Base-by-base conservation (phyloP, 2,888 invertebrate genomes). In the Acanthosepion pharaonis region DNA sequence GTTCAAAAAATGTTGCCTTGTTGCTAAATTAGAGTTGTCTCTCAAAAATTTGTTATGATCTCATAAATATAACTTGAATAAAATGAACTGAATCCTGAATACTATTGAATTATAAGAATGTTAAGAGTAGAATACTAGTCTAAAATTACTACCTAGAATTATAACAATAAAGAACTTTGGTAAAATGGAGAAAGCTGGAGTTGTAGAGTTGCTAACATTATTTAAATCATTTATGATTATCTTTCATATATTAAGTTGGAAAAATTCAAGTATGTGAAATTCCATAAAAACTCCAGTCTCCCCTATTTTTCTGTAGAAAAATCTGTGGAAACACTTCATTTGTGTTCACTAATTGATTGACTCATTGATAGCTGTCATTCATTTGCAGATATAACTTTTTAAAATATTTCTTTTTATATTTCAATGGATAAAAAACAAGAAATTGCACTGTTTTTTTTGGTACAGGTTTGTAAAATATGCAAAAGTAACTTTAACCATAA, bases 301-400 rank as follows among this genome's bases (percentile, higher is more conserved):
- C 78, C 15, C 23, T 78, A 33, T 78, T 78, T 78, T 33, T 33
- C 78, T 78, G n/a, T 59, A 20, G 78, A 78, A 18, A 78, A 18
- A 78, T 33, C 33, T 78, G n/a, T 78, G 4, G 18, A 78, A 33
- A 78, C 6, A 78, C 78, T 78, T 78, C 9, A 78, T 9, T 11
- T 78, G 78, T n/a, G 78, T 78, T 78, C 78, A 78, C 33, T 78
- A 78, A 78, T 78, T 78, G 78, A 78, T 78, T 78, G 78, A 78
- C 78, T 78, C n/a, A 78, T 15, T 78, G 78, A 78, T 33, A 78
- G n/a, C 59, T 59, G 23, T 59, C 59, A 78, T 78, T 78, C 78
- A 78, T 3, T 15, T n/a, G n/a, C 78, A 33, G 78, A 78, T n/a
- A 78, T 5, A 33, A 78, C 33, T 15, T n/a, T 78, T 78, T 33